Base-by-base conservation (phyloP, 2,888 invertebrate species). In the Antheraea assamensis region DNA sequence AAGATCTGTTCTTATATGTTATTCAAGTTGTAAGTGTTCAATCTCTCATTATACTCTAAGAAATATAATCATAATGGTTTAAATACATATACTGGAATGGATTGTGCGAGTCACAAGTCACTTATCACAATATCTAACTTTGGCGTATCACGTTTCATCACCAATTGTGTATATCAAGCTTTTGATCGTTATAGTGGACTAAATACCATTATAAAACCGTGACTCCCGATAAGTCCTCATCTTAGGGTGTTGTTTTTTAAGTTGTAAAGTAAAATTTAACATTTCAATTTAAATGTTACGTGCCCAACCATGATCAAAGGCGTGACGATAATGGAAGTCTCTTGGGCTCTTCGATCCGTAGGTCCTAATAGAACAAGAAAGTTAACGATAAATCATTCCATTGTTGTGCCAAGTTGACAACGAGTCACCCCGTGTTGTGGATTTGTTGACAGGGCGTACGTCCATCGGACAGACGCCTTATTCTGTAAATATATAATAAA, bases 361-460 rank as follows among this genome's bases (percentile, higher is more conserved):
- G 78, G 27, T 27, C 61, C 85, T 83, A 82, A 87, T 89, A 88
- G 87, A 88, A 88, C 89, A 91, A 90, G 90, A 89, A 91, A 83
- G 82, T 82, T 80, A 81, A 75, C 78, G 86, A 93, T 94, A 93
- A 91, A 93, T 94, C 94, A 93, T 88, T 87, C 86, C 88, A 93
- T 94, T 94, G 94, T 93, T 88, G 88, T 85, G 84, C 84, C 82
- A 82, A 87, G 87, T 87, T 88, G 92, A 92, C 92, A 89, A 83
- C 87, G 88, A 92, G 89, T 92, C 90, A 90, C 87, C 85, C 86
- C 88, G 92, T 92, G 90, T 91, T 91, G 92, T 92, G 88, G 92
- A 92, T 89, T 92, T 88, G 90, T 89, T 92, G 93, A 92, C 93
- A 91, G 92, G 93, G 92, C 91, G 61, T 61, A 61, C 61, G 61